These are phyloP conservation scores for Apaloderma vittatum DNA, from an alignment of 2,113 vertebrate species.

Conservation along the genomic window DNA sequence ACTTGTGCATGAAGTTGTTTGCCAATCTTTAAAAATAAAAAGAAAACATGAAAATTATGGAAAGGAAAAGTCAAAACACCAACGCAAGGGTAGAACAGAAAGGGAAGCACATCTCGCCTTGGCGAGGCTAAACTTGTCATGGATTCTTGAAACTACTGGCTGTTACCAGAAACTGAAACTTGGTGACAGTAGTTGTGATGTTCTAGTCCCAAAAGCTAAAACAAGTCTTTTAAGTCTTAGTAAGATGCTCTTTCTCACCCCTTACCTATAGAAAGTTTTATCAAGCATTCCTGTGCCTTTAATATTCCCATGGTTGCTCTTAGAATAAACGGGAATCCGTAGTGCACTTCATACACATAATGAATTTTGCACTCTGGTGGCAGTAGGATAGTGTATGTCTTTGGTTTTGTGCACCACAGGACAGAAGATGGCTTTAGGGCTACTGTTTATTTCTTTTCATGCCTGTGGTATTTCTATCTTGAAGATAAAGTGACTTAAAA, in stretches of 20 bases:
- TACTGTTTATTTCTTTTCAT: neutral
- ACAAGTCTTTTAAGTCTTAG: neutral
- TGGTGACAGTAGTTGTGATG: neutral
- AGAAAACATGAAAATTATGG: neutral
- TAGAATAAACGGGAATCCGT: neutral
- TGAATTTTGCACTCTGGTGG: neutral
- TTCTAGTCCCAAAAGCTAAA: neutral
- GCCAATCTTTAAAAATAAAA: neutral
- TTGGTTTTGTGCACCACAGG: neutral
- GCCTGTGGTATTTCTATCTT: neutral
- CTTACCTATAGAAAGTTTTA: neutral
- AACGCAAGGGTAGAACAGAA: neutral
- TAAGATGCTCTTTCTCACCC: neutral
- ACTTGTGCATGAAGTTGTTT: neutral
- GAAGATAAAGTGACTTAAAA: neutral
- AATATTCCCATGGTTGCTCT: neutral
- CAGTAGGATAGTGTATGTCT: neutral
- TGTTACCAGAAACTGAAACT: neutral
- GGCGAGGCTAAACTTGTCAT: neutral
- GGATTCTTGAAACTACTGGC: neutral
- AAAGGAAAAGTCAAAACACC: neutral
- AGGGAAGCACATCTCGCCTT: neutral
- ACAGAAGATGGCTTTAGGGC: neutral
- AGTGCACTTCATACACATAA: neutral
- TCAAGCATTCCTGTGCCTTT: neutral